phyloP scores from a whole-genome alignment of 2,113 vertebrate genomes.

The Oncorhynchus mykiss region DNA sequence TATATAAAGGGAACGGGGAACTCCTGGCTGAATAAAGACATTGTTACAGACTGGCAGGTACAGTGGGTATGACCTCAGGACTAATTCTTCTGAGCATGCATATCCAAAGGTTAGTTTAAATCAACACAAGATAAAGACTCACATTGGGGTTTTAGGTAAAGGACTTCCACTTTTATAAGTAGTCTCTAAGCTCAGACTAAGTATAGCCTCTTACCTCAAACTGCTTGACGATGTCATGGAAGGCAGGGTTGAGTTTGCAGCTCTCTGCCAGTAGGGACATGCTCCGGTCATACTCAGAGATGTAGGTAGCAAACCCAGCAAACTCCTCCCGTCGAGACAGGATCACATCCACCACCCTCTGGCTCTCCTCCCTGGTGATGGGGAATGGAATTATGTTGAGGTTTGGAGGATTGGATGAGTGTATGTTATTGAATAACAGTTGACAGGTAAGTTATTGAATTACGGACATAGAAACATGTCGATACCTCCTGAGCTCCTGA shows the following conservation, averaged over 20 bases:
- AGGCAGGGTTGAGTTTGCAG: conserved; percentile 73
- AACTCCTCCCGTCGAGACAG: conserved; percentile 82
- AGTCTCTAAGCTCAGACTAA: neutral
- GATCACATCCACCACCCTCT: conserved; percentile 86
- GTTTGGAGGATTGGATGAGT: neutral
- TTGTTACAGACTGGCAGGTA: neutral
- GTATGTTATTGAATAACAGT: neutral
- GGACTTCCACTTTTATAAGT: no score
- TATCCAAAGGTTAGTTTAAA: no score
- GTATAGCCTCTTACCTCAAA: conserved; percentile 85
- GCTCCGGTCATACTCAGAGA: conserved; percentile 87
- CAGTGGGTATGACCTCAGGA: no score
- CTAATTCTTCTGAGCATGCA: no score
- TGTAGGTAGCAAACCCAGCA: conserved; percentile 82
- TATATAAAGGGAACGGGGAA: conserved; percentile 31
- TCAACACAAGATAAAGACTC: no score
- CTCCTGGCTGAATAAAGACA: conserved; percentile 14
- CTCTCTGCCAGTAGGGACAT: conserved; percentile 84
- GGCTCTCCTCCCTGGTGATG: conserved; percentile 83
- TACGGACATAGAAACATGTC: conserved; percentile 2
- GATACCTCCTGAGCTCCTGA: neutral
- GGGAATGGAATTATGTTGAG: neutral
- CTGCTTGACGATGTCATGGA: conserved; percentile 76
- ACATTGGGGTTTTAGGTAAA: no score
- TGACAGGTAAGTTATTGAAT: neutral